Conservation (phyloP, 2,797 vertebrate genomes). For the Peromyscus aztecus region DNA sequence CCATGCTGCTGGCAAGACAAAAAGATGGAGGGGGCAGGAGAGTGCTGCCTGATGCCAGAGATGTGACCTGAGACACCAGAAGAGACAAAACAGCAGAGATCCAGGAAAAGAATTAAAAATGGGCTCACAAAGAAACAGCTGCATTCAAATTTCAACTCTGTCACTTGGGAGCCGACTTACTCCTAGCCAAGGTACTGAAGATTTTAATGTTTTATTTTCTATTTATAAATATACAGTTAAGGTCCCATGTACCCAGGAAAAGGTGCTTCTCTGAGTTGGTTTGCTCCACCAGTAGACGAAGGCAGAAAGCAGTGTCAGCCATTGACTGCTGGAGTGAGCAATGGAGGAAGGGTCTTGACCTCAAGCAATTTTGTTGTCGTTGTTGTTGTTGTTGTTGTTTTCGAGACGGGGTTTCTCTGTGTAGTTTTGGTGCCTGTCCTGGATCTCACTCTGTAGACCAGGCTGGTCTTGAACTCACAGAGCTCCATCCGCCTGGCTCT, state of each 20-base stretch:
- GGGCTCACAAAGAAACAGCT: neutral
- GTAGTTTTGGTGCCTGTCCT: too few species aligned
- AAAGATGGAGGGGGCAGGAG: neutral
- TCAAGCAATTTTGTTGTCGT: neutral
- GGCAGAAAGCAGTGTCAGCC: neutral
- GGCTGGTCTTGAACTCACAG: too few species aligned
- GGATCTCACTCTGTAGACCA: too few species aligned
- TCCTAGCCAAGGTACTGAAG: neutral
- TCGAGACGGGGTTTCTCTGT: too few species aligned
- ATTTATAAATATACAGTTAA: neutral
- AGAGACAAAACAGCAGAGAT: neutral
- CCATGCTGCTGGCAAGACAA: neutral
- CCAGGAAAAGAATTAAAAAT: neutral
- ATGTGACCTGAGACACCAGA: neutral
- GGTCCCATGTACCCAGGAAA: neutral
- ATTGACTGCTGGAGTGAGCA: neutral
- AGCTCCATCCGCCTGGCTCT: too few species aligned
- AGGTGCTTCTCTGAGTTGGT: neutral
- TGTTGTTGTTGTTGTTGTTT: too few species aligned
- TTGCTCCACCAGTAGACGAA: neutral
- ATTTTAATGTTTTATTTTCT: neutral
- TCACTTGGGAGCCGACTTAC: neutral
- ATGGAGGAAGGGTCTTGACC: neutral
- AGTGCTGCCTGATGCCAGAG: neutral
- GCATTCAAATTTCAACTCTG: neutral